phyloP scores from a whole-genome alignment of 2,797 vertebrate species.

The Eulemur mongoz region DNA sequence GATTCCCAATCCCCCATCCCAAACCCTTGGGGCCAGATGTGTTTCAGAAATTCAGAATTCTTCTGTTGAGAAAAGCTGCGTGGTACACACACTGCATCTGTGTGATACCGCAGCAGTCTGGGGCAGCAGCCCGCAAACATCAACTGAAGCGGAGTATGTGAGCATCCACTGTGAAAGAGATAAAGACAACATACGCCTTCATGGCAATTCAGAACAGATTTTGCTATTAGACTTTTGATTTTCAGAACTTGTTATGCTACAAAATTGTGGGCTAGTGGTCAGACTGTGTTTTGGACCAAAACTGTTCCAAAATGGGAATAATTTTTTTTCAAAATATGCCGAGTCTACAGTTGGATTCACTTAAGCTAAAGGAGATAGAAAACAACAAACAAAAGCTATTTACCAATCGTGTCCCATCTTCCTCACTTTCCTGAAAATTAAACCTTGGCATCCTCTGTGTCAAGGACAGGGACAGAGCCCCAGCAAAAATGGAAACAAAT shows the following conservation, averaged over 20 bases:
- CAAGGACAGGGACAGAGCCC: neutral
- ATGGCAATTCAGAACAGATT: neutral
- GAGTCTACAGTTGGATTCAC: neutral
- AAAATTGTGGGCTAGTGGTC: neutral
- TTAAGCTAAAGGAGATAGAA: slow-evolving; percentile 8
- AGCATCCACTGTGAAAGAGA: neutral
- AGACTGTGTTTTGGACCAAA: neutral
- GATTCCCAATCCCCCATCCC: neutral
- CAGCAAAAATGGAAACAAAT: slow-evolving; percentile 20
- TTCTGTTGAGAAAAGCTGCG: neutral
- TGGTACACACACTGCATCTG: neutral
- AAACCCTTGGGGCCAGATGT: neutral
- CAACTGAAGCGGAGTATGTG: neutral
- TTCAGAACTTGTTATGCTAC: neutral
- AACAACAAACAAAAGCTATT: neutral
- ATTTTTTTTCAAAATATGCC: slow-evolving; percentile 12
- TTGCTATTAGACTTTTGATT: slow-evolving; percentile 22
- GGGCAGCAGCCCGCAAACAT: neutral
- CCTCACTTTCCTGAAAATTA: neutral
- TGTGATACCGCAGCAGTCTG: neutral
- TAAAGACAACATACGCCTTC: neutral
- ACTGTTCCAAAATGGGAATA: neutral
- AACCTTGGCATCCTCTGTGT: neutral
- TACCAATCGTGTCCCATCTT: neutral
- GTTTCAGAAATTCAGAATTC: slow-evolving; percentile 34